Percentiles rank a stretch among this genome's conserved stretches.
phyloP scores from a whole-genome alignment of 2,797 vertebrate genomes.

The Enteromius trimaculatus region DNA sequence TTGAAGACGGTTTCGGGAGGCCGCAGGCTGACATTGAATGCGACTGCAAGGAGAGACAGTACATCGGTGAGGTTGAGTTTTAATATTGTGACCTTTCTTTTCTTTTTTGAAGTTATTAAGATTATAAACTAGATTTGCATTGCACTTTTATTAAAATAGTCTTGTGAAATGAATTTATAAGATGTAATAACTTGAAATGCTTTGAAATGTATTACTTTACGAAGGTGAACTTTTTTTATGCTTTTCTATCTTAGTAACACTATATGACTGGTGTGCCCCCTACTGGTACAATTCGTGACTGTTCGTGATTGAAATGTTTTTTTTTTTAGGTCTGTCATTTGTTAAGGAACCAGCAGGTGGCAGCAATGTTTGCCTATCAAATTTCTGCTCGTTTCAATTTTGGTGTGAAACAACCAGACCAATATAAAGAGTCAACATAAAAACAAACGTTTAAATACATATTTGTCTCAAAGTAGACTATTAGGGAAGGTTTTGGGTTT shows the following conservation, averaged over 20 bases:
- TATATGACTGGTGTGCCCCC: not conserved
- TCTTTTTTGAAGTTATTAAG: not conserved
- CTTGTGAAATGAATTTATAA: not conserved
- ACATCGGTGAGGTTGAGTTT: not conserved
- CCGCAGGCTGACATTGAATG: conserved; percentile 83
- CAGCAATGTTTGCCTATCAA: not conserved
- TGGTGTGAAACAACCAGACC: not conserved
- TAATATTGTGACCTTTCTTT: not conserved
- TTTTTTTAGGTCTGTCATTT: not conserved
- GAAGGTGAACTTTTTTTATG: not conserved
- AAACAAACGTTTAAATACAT: not conserved
- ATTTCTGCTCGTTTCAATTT: not conserved
- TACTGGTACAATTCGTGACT: not conserved
- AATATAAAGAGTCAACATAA: too few species aligned
- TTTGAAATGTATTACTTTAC: not conserved
- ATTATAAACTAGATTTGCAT: not conserved
- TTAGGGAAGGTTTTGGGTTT: too few species aligned
- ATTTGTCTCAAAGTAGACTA: not conserved
- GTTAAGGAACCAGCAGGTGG: conserved; percentile 25
- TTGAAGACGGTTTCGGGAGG: conserved; percentile 87
- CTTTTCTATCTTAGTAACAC: not conserved
- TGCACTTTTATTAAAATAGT: not conserved
- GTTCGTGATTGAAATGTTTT: not conserved
- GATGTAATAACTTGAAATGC: not conserved
- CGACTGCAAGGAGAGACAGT: conserved; percentile 72